phyloP scores from a whole-genome alignment of 2,113 vertebrate genomes.

The Thymallus thymallus region DNA sequence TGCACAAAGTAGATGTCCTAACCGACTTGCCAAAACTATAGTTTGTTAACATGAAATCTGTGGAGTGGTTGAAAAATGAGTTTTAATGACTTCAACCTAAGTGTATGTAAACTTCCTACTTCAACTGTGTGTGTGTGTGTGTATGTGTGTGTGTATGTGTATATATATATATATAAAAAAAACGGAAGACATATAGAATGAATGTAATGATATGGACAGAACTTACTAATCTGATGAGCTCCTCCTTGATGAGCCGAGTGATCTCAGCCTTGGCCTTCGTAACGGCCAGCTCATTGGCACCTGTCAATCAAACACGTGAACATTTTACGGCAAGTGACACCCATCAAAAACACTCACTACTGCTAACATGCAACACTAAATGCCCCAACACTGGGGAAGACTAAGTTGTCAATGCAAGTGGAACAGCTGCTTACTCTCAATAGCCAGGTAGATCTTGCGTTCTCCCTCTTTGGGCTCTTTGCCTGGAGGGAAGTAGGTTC shows the following conservation, averaged over 20 bases:
- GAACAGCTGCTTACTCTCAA: slow-evolving; percentile 84
- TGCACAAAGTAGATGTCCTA: too few relatives aligned
- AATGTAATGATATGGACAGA: slow-evolving; percentile 4
- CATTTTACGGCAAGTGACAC: not conserved
- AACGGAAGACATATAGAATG: slow-evolving; percentile 59
- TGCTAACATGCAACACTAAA: not conserved
- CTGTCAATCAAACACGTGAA: slow-evolving; percentile 55
- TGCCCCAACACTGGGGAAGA: not conserved
- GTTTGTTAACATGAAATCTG: too few relatives aligned
- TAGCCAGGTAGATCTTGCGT: slow-evolving; percentile 97
- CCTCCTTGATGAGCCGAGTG: slow-evolving; percentile 96
- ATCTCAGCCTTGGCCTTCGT: slow-evolving; percentile 99
- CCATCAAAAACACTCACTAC: not conserved
- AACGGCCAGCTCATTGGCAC: slow-evolving; percentile 96
- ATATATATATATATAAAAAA: too few relatives aligned
- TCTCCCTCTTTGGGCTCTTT: slow-evolving; percentile 99
- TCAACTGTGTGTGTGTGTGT: not conserved
- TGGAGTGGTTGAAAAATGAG: too few relatives aligned
- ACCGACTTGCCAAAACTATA: too few relatives aligned
- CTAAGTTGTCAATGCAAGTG: too few relatives aligned
- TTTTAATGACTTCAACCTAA: too few relatives aligned
- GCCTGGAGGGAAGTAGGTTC: slow-evolving; percentile 96
- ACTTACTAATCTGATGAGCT: slow-evolving; percentile 96
- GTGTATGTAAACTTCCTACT: too few relatives aligned
- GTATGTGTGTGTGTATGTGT: too few relatives aligned